Conservation (phyloP, 2,113 vertebrate species). For the Craseonycteris thonglongyai region DNA sequence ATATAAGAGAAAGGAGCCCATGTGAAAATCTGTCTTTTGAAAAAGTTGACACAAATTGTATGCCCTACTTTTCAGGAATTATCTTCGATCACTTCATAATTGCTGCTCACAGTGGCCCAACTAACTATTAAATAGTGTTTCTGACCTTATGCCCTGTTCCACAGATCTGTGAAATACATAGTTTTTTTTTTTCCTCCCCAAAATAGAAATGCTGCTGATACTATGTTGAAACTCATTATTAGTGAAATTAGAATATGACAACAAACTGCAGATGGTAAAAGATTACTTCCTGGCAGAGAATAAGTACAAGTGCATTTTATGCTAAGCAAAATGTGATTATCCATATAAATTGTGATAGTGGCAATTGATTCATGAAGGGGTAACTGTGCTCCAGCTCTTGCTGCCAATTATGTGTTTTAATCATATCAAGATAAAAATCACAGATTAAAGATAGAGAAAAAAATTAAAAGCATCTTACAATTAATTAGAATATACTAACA, state of each 20-base stretch:
- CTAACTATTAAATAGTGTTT: conserved; percentile 47
- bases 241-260: conserved; percentile 43
- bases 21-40: not conserved
- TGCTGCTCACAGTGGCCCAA: conserved; percentile 46
- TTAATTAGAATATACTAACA: not conserved
- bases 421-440: not conserved
- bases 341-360: not conserved
- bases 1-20: not conserved
- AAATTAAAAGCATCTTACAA: not conserved
- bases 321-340: not conserved
- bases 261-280: conserved; percentile 23
- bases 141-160: conserved; percentile 18
- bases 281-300: conserved; percentile 19
- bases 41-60: conserved; percentile 39
- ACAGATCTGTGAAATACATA: not conserved
- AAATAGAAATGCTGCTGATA: conserved; percentile 32
- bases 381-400: not conserved
- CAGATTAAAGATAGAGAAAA: not conserved
- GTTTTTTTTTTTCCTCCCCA: not conserved
- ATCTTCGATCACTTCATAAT: conserved; percentile 52
- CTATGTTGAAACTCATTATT: conserved; percentile 42
- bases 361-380: not conserved
- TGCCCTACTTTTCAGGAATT: conserved; percentile 50
- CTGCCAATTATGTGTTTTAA: not conserved
- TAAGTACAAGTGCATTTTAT: conserved; percentile 23